These are phyloP conservation scores for Stictocephala bisonia DNA, from an alignment of 2,888 invertebrate species.

Conservation along the genomic window DNA sequence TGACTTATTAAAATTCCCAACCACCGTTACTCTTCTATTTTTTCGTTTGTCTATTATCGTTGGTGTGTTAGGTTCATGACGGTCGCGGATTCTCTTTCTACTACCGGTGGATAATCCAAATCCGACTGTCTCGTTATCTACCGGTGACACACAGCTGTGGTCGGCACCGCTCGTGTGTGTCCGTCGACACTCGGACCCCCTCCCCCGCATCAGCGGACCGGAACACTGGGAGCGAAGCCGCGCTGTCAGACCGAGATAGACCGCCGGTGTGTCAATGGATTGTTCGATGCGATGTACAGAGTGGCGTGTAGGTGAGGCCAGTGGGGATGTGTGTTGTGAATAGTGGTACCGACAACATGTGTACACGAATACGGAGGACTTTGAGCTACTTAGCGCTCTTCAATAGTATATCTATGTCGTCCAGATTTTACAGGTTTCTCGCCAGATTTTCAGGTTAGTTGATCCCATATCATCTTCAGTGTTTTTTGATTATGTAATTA, in stretches of 20 bases:
- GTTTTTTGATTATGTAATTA: too few relatives aligned
- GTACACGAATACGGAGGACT: conserved; percentile 19
- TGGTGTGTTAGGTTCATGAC: too few relatives aligned
- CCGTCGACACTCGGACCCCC: conserved; percentile 4
- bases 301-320: conserved; percentile 1
- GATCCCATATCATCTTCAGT: too few relatives aligned
- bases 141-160: not conserved
- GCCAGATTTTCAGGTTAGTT: conserved; percentile 71
- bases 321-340: conserved; percentile 11
- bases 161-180: not conserved
- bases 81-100: too few relatives aligned
- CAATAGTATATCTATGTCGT: conserved; percentile 46
- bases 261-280: conserved; percentile 12
- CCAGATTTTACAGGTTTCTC: conserved; percentile 65
- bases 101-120: too few relatives aligned
- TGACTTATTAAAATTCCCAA: conserved; percentile 1
- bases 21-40: not conserved
- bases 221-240: too few relatives aligned
- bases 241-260: conserved; percentile 26
- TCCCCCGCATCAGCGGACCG: too few relatives aligned
- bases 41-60: not conserved
- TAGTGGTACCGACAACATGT: conserved; percentile 21
- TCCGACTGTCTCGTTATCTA: too few relatives aligned
- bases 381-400: conserved; percentile 8
- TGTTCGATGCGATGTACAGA: conserved; percentile 2